phyloP scores from a whole-genome alignment of 2,888 invertebrate species.

The Mongoloraphidia duomilia region DNA sequence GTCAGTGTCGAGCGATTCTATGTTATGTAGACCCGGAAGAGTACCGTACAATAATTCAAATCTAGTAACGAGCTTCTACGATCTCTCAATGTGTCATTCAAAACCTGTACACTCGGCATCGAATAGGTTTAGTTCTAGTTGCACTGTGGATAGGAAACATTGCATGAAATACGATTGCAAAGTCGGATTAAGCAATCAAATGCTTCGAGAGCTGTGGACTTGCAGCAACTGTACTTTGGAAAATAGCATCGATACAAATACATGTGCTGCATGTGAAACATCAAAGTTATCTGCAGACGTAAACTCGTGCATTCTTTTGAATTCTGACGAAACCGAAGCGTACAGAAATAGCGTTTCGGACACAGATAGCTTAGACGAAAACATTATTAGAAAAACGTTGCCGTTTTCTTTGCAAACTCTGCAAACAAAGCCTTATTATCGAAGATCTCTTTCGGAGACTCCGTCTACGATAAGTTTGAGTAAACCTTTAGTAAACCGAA shows the following conservation, averaged over 20 bases:
- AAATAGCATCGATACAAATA: slow-evolving; percentile 47
- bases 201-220: slow-evolving; percentile 45
- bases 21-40: slow-evolving; percentile 27
- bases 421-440: slow-evolving; percentile 28
- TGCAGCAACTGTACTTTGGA: slow-evolving; percentile 63
- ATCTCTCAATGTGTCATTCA: slow-evolving; percentile 4
- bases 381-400: not conserved
- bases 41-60: slow-evolving; percentile 4
- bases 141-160: slow-evolving; percentile 33
- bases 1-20: slow-evolving; percentile 49
- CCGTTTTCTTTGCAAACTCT: slow-evolving; percentile 10
- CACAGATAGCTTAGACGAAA: not conserved
- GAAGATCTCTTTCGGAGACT: slow-evolving; percentile 34
- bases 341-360: not conserved
- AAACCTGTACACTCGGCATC: slow-evolving; percentile 12
- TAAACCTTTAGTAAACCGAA: slow-evolving; percentile 19
- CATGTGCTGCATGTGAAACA: slow-evolving; percentile 63
- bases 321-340: slow-evolving; percentile 30
- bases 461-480: slow-evolving; percentile 22
- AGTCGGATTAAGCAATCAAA: slow-evolving; percentile 30
- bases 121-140: slow-evolving; percentile 31
- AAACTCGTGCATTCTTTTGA: slow-evolving; percentile 19
- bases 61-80: slow-evolving; percentile 5
- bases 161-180: slow-evolving; percentile 26
- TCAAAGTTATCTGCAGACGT: slow-evolving; percentile 26